Base-by-base conservation (phyloP, 2,113 vertebrate genomes). In the Syngnathus scovelli region DNA sequence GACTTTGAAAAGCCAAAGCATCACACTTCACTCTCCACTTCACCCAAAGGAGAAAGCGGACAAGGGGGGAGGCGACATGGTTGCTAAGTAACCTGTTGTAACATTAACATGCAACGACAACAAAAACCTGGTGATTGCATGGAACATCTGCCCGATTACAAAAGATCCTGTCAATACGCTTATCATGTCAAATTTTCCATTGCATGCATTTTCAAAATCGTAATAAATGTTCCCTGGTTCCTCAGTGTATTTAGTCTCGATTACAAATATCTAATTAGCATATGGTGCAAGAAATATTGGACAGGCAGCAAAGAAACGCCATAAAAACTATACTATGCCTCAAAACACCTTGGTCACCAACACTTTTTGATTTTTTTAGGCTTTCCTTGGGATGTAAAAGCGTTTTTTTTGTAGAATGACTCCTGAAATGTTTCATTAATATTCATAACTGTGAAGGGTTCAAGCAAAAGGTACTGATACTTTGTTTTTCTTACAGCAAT, bases 21-120 rank as follows among this genome's bases (percentile, higher is more conserved):
- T 37, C 75, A 85, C 86, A 85, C 79, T 83, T 78, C 77, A 78
- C 78, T 71, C 65, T 69, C 79, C 80, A 77, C 80, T 85, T 79
- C 69, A 79, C 58, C 82, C 86, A 85, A 81, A 69, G 59, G 70
- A 75, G 75, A 61, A 72, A 79, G 80, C 44, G 61, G 70, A 66
- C 58, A 43, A 60, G 51, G 56, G 72, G 54, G 37, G 10, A 33
- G 38, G 3, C 15, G 19, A 12, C 55, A 27, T 69, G 55, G 89
- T 91, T 90, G 87, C 89, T 79, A 81, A 63, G 90, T 85, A 81
- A 88, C 89, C 41, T 72, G 81, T 77, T 80, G 80, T 85, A 88
- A 88, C 86, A 87, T 83, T 87, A 85, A 89, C 72, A 83, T 67
- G 71, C 80, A 83, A 74, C 80, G 82, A 78, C 88, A 81, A 86